These are phyloP conservation scores for Circaetus gallicus DNA, from an alignment of 2,113 vertebrate species.

Conservation along the genomic window DNA sequence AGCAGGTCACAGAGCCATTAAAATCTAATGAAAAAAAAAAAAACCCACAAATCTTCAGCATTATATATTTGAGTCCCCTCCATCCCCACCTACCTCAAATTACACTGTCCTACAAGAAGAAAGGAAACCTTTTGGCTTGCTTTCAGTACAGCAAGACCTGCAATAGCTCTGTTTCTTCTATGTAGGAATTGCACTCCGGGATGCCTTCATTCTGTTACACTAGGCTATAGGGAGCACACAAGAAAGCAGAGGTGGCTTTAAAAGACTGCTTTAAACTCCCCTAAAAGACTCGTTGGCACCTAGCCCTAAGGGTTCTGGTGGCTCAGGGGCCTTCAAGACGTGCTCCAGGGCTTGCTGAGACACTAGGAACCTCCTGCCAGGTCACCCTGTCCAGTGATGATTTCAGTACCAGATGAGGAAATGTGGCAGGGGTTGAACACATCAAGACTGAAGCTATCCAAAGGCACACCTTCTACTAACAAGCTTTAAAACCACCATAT, in stretches of 20 bases:
- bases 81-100: background rate
- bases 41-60: fast-evolving
- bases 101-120: background rate
- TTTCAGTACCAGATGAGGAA: background rate
- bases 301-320: background rate
- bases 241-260: background rate
- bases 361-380: background rate
- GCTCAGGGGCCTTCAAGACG: background rate
- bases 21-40: background rate
- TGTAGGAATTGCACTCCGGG: background rate
- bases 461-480: background rate
- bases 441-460: background rate
- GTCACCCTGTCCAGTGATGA: background rate
- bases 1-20: background rate
- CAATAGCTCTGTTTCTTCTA: background rate
- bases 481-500: background rate
- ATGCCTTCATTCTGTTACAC: background rate
- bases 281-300: background rate
- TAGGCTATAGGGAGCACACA: background rate
- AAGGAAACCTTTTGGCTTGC: background rate
- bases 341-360: background rate
- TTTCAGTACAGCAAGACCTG: background rate
- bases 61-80: background rate
- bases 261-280: background rate
- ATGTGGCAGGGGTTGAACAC: background rate